Base-by-base conservation (phyloP, 2,888 invertebrate genomes). In the Pemphredon lugubris region DNA sequence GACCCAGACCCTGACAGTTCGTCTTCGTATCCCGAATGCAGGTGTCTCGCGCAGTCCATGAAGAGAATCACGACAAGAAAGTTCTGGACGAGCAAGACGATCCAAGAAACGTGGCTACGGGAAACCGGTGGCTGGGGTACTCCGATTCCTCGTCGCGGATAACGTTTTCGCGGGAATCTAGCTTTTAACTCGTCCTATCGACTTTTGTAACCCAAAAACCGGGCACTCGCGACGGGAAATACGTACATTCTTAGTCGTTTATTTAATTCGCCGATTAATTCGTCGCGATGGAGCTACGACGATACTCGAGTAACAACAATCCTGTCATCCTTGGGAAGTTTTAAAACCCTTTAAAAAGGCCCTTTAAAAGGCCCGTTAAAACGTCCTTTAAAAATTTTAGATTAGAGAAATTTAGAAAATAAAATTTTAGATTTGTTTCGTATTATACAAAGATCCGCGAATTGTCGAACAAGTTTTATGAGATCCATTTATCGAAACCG, bases 11-110 rank as follows among this genome's bases (percentile, higher is more conserved):
- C 73, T 81, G 83, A 83, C 75, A 69, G 64, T 74, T 72, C 81
- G 76, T 83, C 82, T 83, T 83, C 82, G 70, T 80, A 66, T 83
- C 82, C 78, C 82, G 80, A 71, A 83, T 82, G 70, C 80, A 83
- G 83, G 82, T 78, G 71, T 71, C 50, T 76, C 75, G 77, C 83
- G 78, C 72, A 78, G 71, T 74, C 78, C 81, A 72, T 83, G 83
- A 83, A 78, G 82, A 82, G 58, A 65, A 61, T 73, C 74, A 68
- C 65, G 53, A 70, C 57, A 57, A 61, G 73, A 73, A 75, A 75
- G 74, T 73, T 68, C 72, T 68, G 70, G 74, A 75, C 53, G 65
- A 74, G 64, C 80, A 77, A 75, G 79, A 76, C 71, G 63, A 74
- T 68, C 65, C 77, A 75, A 72, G 79, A 80, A 59, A 77, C 75